Percentiles rank a stretch among this genome's conserved stretches.
phyloP scores from a whole-genome alignment of 2,888 invertebrate genomes.

The Dolomedes plantarius region DNA sequence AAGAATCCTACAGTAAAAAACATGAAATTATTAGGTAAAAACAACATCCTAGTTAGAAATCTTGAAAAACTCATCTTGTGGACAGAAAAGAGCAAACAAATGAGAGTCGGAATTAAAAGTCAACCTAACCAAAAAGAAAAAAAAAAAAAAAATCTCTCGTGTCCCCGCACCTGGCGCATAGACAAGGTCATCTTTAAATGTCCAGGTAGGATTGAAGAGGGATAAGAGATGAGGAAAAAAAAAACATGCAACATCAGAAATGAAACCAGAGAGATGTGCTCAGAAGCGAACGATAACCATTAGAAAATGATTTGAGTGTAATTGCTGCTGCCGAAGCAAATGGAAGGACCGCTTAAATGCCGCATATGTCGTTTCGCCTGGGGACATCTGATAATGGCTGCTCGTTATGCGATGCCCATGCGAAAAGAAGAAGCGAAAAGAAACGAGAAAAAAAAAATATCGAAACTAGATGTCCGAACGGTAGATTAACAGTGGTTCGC shows the following conservation, averaged over 20 bases:
- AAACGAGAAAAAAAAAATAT: conserved; percentile 4
- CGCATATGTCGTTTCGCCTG: conserved; percentile 67
- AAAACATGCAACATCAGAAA: conserved; percentile 20
- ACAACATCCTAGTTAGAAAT: too few species aligned
- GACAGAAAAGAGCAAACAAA: neutral
- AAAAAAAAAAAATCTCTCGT: neutral
- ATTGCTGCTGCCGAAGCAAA: conserved; percentile 62
- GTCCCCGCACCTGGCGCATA: conserved; percentile 30
- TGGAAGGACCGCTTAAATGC: conserved; percentile 61
- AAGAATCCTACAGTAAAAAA: too few species aligned
- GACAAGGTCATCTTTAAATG: conserved; percentile 47
- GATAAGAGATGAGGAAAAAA: neutral
- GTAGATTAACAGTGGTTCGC: neutral
- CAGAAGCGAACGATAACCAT: conserved; percentile 70
- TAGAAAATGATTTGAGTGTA: conserved; percentile 65
- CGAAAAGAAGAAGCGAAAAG: conserved; percentile 16
- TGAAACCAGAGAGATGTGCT: conserved; percentile 50
- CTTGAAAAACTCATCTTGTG: too few species aligned
- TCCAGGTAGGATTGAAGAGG: conserved; percentile 12
- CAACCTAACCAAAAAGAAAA: conserved; percentile 18
- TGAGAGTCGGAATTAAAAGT: conserved; percentile 20
- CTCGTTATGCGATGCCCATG: conserved; percentile 56
- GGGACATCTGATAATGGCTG: conserved; percentile 49
- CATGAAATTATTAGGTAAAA: too few species aligned
- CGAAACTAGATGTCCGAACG: neutral